Base-by-base conservation (phyloP, 2,888 invertebrate genomes). In the Aspidiotus rigidus region DNA sequence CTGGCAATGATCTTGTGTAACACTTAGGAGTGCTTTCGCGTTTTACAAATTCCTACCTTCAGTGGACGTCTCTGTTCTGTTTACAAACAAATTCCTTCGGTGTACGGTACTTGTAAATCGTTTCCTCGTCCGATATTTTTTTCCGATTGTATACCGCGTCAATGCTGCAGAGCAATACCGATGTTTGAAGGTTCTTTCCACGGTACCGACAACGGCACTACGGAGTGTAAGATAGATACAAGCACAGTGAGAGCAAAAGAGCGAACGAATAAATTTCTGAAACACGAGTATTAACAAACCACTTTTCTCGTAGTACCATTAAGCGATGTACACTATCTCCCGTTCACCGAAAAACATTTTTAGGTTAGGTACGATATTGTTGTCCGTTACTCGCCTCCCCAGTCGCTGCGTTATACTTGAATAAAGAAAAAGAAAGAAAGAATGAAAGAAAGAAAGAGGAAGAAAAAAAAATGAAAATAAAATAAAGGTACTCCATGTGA, bases 41-140 rank as follows among this genome's bases (percentile, higher is more conserved):
- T 49, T n/a, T 49, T n/a, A 49, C 11, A 6, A 11, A 11, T 49
- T 49, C n/a, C 49, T n/a, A 49, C 49, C 6, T n/a, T 11, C 49
- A 13, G 49, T n/a, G 28, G 28, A 28, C 28, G 28, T 28, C 28
- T 28, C 28, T 28, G 10, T 49, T n/a, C n/a, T 49, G 49, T 49
- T 49, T 49, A 49, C 49, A 49, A 49, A 49, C 49, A 49, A 49
- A 49, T 6, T 49, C 49, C 49, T 49, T 49, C 49, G 49, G 49
- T 49, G n/a, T 49, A 49, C n/a, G 49, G 49, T 13, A 49, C 11
- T 49, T 49, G 49, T 13, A 49, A 28, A 28, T 13, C n/a, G 2
- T 49, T 49, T 49, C n/a, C 49, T 49, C 49, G 49, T 11, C 49
- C n/a, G n/a, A 49, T 49, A 49, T n/a, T 49, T 28, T 28, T 28